Conservation (phyloP, 2,113 vertebrate genomes). For the Corvus moneduloides region DNA sequence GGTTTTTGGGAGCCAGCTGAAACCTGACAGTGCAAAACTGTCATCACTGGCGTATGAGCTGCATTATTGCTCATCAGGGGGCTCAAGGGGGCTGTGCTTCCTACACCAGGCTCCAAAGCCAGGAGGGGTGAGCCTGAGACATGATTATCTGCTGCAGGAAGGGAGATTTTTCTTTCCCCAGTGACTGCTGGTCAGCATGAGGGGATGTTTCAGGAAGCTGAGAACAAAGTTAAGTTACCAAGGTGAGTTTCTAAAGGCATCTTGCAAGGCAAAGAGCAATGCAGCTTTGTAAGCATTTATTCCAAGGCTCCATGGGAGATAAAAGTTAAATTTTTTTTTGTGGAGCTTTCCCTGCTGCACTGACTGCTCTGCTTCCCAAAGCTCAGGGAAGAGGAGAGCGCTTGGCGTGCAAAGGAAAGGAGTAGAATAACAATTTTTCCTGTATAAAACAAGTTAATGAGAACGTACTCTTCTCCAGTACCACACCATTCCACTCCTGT, state of each 20-base stretch:
- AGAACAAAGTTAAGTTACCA: neutral
- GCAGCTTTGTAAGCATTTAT: neutral
- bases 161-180: neutral
- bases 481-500: neutral
- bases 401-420: neutral
- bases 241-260: neutral
- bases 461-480: neutral
- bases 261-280: neutral
- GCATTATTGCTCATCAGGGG: accelerated
- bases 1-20: neutral
- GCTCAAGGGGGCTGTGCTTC: neutral
- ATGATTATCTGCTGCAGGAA: neutral
- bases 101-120: neutral
- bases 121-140: neutral
- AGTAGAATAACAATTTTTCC: neutral
- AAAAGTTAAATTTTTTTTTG: neutral
- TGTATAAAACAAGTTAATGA: neutral
- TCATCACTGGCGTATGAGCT: neutral
- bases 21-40: neutral
- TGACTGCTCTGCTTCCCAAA: neutral
- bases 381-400: neutral
- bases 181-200: neutral
- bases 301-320: neutral
- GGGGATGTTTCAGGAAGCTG: neutral
- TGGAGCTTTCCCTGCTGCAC: neutral